phyloP scores from a whole-genome alignment of 2,113 vertebrate genomes.

The Paralichthys olivaceus region DNA sequence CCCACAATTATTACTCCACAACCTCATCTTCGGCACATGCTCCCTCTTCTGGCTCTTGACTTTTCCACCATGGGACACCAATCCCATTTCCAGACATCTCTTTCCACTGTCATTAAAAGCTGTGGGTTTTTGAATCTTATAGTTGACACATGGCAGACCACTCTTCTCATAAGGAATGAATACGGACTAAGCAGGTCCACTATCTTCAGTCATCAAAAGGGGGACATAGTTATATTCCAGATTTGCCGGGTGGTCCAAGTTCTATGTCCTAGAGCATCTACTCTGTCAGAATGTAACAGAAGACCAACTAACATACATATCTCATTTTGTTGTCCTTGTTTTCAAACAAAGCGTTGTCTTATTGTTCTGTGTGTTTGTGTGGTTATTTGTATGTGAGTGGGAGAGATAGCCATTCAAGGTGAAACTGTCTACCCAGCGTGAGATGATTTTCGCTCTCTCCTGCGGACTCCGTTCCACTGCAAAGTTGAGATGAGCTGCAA shows the following conservation, averaged over 20 bases:
- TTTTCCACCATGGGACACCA: background rate
- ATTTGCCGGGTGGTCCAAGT: background rate
- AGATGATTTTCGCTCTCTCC: constrained; percentile 31
- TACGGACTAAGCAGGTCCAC: background rate
- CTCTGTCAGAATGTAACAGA: background rate
- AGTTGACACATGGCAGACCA: background rate
- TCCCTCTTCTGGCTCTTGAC: background rate
- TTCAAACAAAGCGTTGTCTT: background rate
- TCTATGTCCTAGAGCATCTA: background rate
- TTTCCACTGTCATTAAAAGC: background rate
- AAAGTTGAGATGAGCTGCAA: constrained; percentile 44
- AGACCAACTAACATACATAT: background rate
- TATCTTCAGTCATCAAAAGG: background rate
- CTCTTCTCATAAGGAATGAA: background rate
- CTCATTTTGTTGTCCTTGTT: background rate
- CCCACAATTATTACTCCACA: background rate
- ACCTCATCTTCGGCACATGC: background rate
- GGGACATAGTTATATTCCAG: background rate
- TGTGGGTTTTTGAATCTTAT: constrained; percentile 9
- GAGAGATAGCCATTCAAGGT: constrained; percentile 38
- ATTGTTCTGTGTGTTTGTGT: background rate
- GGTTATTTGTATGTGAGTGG: background rate
- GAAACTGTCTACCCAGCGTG: constrained; percentile 48
- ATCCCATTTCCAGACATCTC: constrained; percentile 1
- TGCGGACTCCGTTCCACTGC: constrained; percentile 29